phyloP scores from a whole-genome alignment of 2,113 vertebrate species.

The Tragelaphus buxtoni region DNA sequence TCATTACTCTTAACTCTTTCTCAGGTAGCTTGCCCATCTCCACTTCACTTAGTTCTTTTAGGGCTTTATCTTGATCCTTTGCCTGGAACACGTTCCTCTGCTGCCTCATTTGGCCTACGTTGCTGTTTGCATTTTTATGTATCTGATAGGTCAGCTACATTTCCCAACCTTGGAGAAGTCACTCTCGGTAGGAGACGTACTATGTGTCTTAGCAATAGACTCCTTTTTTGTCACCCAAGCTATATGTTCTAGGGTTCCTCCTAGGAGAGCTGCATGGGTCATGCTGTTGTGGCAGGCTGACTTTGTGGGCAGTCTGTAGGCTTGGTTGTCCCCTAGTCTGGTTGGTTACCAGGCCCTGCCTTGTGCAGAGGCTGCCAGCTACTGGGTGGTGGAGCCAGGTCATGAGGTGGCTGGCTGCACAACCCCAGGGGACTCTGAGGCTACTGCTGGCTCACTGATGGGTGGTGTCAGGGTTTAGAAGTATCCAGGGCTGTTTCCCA shows the following conservation, averaged over 20 bases:
- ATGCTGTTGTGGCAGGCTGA: background rate
- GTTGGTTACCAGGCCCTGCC: background rate
- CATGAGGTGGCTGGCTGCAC: background rate
- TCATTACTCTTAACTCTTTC: background rate
- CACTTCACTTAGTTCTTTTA: background rate
- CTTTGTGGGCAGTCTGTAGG: background rate
- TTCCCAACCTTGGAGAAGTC: background rate
- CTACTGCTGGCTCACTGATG: background rate
- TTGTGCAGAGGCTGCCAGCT: background rate
- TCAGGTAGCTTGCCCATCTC: background rate
- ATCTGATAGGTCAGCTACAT: background rate
- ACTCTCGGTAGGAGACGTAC: background rate
- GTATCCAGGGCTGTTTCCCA: background rate
- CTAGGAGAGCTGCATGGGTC: background rate
- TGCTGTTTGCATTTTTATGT: background rate
- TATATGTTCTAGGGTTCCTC: background rate
- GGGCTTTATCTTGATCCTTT: background rate
- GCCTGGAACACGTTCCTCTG: background rate
- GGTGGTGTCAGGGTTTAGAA: background rate
- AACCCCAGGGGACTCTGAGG: background rate
- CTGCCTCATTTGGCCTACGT: background rate
- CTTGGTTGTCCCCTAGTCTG: background rate
- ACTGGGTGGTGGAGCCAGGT: background rate
- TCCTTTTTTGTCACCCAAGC: background rate
- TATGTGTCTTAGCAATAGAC: background rate